Percentiles rank a stretch among this genome's conserved stretches.
These are phyloP conservation scores for Leptopilina boulardi DNA, from an alignment of 1,140 invertebrate genomes.

Conservation along the genomic window DNA sequence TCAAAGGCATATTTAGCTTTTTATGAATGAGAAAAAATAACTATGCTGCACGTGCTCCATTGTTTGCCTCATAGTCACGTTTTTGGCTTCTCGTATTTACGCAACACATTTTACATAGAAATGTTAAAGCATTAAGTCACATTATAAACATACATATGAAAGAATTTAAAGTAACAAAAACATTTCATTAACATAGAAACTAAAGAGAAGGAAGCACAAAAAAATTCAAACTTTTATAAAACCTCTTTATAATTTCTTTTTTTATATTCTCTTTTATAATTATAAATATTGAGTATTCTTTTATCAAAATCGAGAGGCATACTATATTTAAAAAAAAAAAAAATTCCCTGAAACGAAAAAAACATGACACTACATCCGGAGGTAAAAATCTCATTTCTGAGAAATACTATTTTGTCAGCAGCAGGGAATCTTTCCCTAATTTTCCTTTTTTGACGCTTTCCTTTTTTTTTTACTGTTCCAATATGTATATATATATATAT, in stretches of 20 bases:
- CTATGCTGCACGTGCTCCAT: slow-evolving; percentile 62
- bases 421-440: slow-evolving; percentile 8
- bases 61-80: slow-evolving; percentile 73
- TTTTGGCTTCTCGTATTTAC: slow-evolving; percentile 44
- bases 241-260: neutral
- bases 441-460: neutral
- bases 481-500: too few relatives aligned
- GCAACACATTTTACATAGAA: neutral
- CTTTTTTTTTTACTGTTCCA: slow-evolving; percentile 14
- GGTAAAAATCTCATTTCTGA: neutral
- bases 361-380: neutral
- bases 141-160: too few relatives aligned
- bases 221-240: neutral
- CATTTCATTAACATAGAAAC: neutral
- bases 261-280: neutral
- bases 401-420: slow-evolving; percentile 30
- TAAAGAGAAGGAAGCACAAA: neutral
- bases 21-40: slow-evolving; percentile 54
- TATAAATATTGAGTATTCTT: neutral
- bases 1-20: slow-evolving; percentile 49
- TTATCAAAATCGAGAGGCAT: neutral
- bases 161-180: neutral
- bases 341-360: slow-evolving; percentile 3
- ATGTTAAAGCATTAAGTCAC: neutral
- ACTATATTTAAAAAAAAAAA: neutral